Evolutionary conservation across 2,113 vertebrate species (phyloP).

Genomic region (Sardina pilchardus): DNA sequence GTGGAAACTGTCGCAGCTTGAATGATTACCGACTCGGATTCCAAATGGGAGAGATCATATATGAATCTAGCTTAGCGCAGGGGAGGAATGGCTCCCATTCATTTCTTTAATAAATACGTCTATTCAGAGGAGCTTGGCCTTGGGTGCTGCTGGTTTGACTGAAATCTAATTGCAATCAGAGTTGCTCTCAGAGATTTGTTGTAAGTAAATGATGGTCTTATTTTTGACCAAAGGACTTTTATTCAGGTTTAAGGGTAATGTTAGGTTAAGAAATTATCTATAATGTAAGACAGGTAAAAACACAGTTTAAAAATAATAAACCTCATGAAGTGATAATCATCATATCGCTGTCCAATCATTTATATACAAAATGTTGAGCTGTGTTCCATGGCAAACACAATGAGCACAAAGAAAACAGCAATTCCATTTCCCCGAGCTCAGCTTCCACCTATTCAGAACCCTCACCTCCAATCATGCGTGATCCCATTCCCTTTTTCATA

Average conservation of each 20-base stretch:
- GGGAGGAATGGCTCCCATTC: background rate
- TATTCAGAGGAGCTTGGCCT: constrained; percentile 20
- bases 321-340: background rate
- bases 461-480: constrained; percentile 18
- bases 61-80: constrained; percentile 13
- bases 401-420: background rate
- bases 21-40: constrained; percentile 46
- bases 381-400: background rate
- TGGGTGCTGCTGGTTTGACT: constrained; percentile 21
- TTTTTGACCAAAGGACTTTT: constrained; percentile 62
- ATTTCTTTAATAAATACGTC: constrained; percentile 36
- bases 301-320: background rate
- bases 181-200: constrained; percentile 47
- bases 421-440: background rate
- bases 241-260: constrained; percentile 50
- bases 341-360: background rate
- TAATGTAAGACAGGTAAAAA: background rate
- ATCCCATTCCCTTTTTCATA: background rate
- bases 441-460: constrained; percentile 42
- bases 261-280: background rate
- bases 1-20: constrained; percentile 37
- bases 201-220: constrained; percentile 34
- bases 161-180: constrained; percentile 48
- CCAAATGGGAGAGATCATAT: constrained; percentile 28
- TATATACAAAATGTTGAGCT: background rate